These are phyloP conservation scores for Malacoctenus gilli DNA, from an alignment of 2,797 vertebrate genomes.

Conservation along the genomic window DNA sequence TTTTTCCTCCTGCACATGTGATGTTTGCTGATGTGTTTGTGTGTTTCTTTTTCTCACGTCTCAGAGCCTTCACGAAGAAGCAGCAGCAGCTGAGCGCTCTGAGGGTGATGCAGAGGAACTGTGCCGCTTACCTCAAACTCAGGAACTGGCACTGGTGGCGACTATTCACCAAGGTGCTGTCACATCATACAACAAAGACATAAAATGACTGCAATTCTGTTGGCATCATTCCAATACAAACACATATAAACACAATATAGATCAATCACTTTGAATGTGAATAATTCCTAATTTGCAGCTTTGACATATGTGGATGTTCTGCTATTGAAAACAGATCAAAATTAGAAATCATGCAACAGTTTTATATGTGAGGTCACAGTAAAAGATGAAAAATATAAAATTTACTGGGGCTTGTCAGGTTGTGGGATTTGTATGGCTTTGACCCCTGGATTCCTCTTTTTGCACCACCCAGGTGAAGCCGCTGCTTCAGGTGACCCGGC, in stretches of 20 bases:
- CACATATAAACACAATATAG: too few species aligned
- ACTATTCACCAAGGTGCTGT: constrained; percentile 89
- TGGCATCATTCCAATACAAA: too few species aligned
- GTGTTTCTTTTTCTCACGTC: constrained; percentile 12
- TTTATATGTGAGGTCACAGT: too few species aligned
- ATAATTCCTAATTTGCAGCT: too few species aligned
- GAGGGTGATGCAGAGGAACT: constrained; percentile 92
- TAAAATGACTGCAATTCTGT: too few species aligned
- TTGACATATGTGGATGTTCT: too few species aligned
- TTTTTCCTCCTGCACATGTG: too few species aligned
- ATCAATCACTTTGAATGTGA: too few species aligned
- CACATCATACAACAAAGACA: not conserved
- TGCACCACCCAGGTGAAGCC: constrained; percentile 86
- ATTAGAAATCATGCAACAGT: too few species aligned
- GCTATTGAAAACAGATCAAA: too few species aligned
- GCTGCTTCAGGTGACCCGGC: constrained; percentile 89
- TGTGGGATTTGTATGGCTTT: not conserved
- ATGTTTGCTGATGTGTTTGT: not conserved
- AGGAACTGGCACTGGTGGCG: constrained; percentile 96
- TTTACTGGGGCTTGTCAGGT: not conserved
- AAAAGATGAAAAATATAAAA: too few species aligned
- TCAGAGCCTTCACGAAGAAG: constrained; percentile 87
- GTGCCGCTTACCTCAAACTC: constrained; percentile 91
- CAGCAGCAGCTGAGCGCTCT: constrained; percentile 92
- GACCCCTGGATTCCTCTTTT: too few species aligned